Percentiles rank a stretch among this genome's conserved stretches.
phyloP scores from a whole-genome alignment of 2,113 vertebrate species.

The Solenodon paradoxus region DNA sequence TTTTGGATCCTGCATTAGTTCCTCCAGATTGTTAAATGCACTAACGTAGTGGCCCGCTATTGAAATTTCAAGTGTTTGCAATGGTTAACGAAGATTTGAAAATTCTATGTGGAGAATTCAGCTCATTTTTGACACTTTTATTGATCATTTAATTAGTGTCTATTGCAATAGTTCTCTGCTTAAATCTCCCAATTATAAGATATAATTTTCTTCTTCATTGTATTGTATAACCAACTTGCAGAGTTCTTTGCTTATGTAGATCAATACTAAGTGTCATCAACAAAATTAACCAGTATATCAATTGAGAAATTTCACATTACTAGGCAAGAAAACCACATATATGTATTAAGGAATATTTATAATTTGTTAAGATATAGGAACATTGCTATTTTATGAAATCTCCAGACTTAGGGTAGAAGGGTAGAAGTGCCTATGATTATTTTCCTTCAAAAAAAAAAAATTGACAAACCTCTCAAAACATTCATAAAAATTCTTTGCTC shows the following conservation, averaged over 20 bases:
- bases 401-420: not conserved
- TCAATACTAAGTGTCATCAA: not conserved
- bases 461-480: not conserved
- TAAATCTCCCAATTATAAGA: not conserved
- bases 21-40: not conserved
- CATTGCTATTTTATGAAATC: not conserved
- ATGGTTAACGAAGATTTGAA: not conserved
- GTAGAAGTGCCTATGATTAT: not conserved
- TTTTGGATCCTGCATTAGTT: not conserved
- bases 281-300: not conserved
- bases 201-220: not conserved
- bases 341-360: not conserved
- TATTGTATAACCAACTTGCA: slow-evolving; percentile 13
- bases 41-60: not conserved
- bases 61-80: not conserved
- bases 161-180: not conserved
- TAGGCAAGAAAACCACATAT: not conserved
- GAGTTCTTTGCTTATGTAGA: not conserved
- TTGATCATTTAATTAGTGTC: not conserved
- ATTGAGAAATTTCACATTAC: not conserved
- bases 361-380: not conserved
- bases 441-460: not conserved
- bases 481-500: not conserved
- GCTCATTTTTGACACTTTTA: not conserved
- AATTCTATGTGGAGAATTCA: not conserved